Conservation (phyloP, 2,113 vertebrate genomes). For the Xiphophorus couchianus region DNA sequence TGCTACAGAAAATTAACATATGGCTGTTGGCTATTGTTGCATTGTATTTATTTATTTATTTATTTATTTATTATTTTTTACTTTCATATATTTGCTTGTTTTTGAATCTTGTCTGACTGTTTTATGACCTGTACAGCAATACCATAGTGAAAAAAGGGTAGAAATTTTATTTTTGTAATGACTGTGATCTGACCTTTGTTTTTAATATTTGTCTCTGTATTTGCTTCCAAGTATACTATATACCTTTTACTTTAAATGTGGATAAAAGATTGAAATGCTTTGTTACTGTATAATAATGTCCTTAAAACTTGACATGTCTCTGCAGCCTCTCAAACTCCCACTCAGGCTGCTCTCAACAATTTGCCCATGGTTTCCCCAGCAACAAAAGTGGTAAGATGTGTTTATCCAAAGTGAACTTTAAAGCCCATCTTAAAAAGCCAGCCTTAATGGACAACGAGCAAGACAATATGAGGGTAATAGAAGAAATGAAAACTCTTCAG, state of each 20-base stretch:
- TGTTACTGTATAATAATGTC: constrained; percentile 25
- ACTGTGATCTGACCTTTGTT: not conserved
- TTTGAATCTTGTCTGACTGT: not conserved
- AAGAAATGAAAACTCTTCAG: constrained; percentile 29
- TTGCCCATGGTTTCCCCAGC: constrained; percentile 73
- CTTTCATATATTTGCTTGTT: not conserved
- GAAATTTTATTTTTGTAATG: not conserved
- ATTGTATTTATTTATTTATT: not conserved
- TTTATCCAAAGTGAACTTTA: constrained; percentile 67
- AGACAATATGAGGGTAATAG: constrained; percentile 29
- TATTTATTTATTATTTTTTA: too few species aligned
- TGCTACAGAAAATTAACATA: too few species aligned
- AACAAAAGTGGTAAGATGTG: constrained; percentile 67
- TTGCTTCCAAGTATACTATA: constrained; percentile 1
- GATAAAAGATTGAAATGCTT: constrained; percentile 21
- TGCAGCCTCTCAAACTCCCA: constrained; percentile 57
- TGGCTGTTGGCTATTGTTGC: not conserved
- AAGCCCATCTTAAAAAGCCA: constrained; percentile 66
- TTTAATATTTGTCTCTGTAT: not conserved
- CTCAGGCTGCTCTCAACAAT: constrained; percentile 50
- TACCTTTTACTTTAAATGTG: not conserved
- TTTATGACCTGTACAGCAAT: not conserved
- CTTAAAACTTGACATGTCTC: constrained; percentile 47
- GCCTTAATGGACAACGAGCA: constrained; percentile 45
- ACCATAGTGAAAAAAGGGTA: not conserved